Evolutionary conservation across 2,113 vertebrate genomes (phyloP), one percentile per base, ranked within the genome.

Genomic region (Tenebrosternarchus preto): DNA sequence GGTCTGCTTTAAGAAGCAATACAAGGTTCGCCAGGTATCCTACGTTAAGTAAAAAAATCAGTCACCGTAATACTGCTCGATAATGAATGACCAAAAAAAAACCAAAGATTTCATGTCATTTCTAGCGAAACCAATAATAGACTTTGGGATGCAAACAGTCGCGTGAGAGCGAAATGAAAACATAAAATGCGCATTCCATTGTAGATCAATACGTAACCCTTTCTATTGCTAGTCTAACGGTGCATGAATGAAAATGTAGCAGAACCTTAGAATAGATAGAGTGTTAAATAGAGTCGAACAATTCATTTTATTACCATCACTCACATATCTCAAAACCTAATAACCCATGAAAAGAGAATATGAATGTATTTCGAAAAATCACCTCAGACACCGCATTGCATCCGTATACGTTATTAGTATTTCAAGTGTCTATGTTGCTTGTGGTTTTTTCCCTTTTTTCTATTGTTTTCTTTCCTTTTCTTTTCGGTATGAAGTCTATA

Each of bases 231-330:
- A 77, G 68, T 79, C 82, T 84, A 83, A 76, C 83, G 81, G 83
- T 85, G 88, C 82, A 77, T 88, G 78, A 88, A 88, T 86, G 85
- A 88, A 86, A 92, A 86, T 50, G 83, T 82, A 85, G 76, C 87
- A 90, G 86, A 88, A 87, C 82, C 72, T 87, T 84, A 80, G 88
- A 86, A 89, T 15, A 88, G 91, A 88, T 73, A 86, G 73, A 88
- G 89, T 91, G 92, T 94, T 93, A 94, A 94, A 95, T 93, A 95
- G 92, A 92, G 89, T 94, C 92, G 92, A 94, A 91, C 89, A 95
- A 94, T 93, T 92, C 91, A 94, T 94, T 94, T 94, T 88, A 88
- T 92, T 90, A 87, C 85, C 92, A 93, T 92, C 92, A 91, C 92
- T 94, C 92, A 91, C 92, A 92, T 91, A 91, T 94, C 94, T 91